Base-by-base conservation (phyloP, 2,113 vertebrate species). In the Notothenia rossii region DNA sequence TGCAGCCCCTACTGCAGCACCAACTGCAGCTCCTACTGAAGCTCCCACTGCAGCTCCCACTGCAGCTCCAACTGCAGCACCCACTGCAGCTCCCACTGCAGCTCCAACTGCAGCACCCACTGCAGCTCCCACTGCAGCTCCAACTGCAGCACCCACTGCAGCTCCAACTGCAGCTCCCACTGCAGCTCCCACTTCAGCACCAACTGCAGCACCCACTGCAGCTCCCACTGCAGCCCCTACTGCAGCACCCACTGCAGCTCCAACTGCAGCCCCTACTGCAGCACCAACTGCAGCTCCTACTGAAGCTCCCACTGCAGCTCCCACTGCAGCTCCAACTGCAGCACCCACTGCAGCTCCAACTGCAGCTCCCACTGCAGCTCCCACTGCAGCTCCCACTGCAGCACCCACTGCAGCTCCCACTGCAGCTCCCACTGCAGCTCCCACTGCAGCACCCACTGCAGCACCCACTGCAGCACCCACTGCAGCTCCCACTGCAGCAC, bases 401-500 rank as follows among this genome's bases (percentile, higher is more conserved):
- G 36, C 36, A 7, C 10, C 20, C 0, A 20, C 18, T 62, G 2
- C 60, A 18, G 50, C 51, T 1, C 25, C 56, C 0, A 14, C 29
- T 11, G 18, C 17, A 40, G 10, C 36, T 46, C 9, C 45, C 0
- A 46, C 7, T 10, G 0, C 56, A 3, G 22, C 56, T 9, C 5
- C 22, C 0, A 49, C 60, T 0, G 69, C 68, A 5, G 54, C 82
- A n/a, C n/a, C n/a, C n/a, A n/a, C n/a, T n/a, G 25, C 25, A 25
- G 25, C 25, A 60, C 60, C 78, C 17, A 92, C 88, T 50, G 5
- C 77, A 55, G 54, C 75, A n/a, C 87, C 89, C 7, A 0, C 80
- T 40, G 3, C 6, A 40, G 6, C 51, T 20, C n/a, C n/a, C 0
- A 20, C n/a, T 40, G 36, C 36, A 40, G 36, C 36, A 7, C 36